Percentiles rank a stretch among this genome's conserved stretches.
Evolutionary conservation across 2,113 vertebrate species (phyloP).

Genomic region (Deroptyus accipitrinus): DNA sequence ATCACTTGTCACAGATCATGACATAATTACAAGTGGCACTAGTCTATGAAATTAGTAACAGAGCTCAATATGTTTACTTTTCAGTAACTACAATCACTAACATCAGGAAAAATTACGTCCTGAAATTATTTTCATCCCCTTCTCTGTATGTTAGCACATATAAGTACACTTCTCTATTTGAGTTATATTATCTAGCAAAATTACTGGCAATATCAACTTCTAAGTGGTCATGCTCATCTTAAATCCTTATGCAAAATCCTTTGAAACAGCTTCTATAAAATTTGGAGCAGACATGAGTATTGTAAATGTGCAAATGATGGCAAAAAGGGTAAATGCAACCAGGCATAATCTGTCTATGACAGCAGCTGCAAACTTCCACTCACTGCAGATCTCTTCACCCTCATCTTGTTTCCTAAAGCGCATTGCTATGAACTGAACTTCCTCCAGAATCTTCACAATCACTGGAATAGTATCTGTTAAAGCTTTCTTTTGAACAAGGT

Average conservation of each 20-base stretch:
- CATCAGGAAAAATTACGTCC: background rate
- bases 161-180: conserved; percentile 41
- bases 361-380: conserved; percentile 91
- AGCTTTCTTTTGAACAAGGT: conserved; percentile 65
- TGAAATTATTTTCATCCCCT: conserved; percentile 47
- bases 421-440: conserved; percentile 85
- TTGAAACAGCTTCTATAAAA: conserved; percentile 89
- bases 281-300: conserved; percentile 91
- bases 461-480: conserved; percentile 75
- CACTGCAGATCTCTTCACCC: conserved; percentile 84
- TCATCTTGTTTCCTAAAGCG: conserved; percentile 85
- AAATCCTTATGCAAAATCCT: conserved; percentile 84
- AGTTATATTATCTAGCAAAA: background rate
- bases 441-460: conserved; percentile 82
- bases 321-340: conserved; percentile 89
- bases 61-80: background rate
- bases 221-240: background rate
- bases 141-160: conserved; percentile 2
- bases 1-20: background rate
- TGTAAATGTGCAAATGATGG: conserved; percentile 89
- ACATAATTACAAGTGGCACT: background rate
- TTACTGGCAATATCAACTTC: background rate
- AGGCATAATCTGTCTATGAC: conserved; percentile 89
- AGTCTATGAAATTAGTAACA: background rate
- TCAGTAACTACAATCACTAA: conserved; percentile 26